These are phyloP conservation scores for Acromyrmex echinatior DNA, from an alignment of 1,140 invertebrate species.

Conservation along the genomic window DNA sequence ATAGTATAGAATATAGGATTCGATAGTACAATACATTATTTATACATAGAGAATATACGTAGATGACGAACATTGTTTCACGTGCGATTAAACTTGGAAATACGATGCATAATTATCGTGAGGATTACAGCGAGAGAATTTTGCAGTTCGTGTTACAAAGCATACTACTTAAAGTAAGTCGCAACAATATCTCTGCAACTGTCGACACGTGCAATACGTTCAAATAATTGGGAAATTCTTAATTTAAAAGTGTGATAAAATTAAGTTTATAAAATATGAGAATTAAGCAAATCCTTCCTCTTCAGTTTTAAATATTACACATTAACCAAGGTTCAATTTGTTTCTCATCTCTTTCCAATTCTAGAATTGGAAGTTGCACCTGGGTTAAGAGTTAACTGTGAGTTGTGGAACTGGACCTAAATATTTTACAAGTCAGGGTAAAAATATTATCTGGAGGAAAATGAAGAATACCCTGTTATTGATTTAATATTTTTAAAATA, in stretches of 20 bases:
- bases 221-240: constrained; percentile 8
- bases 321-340: no score
- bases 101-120: constrained; percentile 1
- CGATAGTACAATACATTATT: constrained; percentile 12
- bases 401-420: no score
- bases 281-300: background rate
- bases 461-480: background rate
- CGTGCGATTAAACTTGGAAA: constrained; percentile 5
- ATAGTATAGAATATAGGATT: background rate
- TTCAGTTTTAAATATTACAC: background rate
- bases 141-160: constrained; percentile 1
- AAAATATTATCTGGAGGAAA: background rate
- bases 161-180: constrained; percentile 16
- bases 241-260: background rate
- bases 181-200: background rate
- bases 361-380: no score
- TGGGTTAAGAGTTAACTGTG: no score
- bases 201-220: background rate
- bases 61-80: constrained; percentile 26
- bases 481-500: background rate
- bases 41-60: background rate
- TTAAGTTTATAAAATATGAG: background rate
- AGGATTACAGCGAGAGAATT: constrained; percentile 17
- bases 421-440: background rate
- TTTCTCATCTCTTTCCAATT: no score